Evolutionary conservation across 2,113 vertebrate species (phyloP), one percentile per base, ranked within the genome.

Genomic region (Peucedramus taeniatus): DNA sequence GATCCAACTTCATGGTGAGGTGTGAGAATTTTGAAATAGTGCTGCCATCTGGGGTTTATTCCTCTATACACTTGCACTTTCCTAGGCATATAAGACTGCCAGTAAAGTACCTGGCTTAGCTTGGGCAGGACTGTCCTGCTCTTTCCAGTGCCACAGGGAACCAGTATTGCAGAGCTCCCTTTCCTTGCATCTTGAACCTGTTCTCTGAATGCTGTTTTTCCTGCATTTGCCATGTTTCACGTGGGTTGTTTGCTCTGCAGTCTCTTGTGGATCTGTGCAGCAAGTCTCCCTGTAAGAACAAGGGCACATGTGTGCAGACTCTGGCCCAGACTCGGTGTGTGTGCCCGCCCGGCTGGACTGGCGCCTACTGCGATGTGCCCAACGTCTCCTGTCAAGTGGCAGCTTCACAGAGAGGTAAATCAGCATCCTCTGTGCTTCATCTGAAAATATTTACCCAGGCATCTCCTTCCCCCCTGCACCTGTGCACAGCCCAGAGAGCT

Each of bases 351-450:
- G 98, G 98, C 44, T 99, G 99, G 99, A 98, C 98, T 0, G 99
- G 99, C 17, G 97, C 98, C 33, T 99, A 99, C 97, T 99, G 99
- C 8, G 99, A 99, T 1, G 98, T 99, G 66, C 99, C 99, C 45
- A 98, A 92, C 3, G 97, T 98, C 91, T 99, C 99, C 1, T 99
- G 99, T 85, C 97, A 98, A 59, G 97, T 98, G 65, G 98, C 97
- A 44, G 99, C 99, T 33, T 93, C 87, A 18, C 97, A 53, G 14
- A 98, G 97, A 68, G 98, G 99, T 99, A 93, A 98, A 95, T 35
- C 59, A 57, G 33, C 35, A 31, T 64, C 53, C 49, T 53, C 59
- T 44, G 37, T 39, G 57, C 57, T 87, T 56, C 7, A 44, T 16
- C 33, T 63, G 42, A 30, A 51, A 78, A 11, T 23, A 8, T 37